Evolutionary conservation across 2,888 invertebrate species (phyloP).

Genomic region (Coelopa pilipes): DNA sequence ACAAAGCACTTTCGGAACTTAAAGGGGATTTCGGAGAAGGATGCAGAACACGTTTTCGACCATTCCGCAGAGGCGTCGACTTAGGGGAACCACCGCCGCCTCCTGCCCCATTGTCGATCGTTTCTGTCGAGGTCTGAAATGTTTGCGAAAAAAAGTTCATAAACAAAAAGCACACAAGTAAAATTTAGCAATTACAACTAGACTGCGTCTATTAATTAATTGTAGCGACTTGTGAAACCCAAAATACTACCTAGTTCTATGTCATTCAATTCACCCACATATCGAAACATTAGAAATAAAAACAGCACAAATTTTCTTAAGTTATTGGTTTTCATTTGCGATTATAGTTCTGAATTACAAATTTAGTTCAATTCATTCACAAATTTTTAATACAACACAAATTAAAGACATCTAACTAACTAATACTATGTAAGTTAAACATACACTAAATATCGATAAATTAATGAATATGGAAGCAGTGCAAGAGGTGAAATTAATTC

Average conservation of each 20-base stretch:
- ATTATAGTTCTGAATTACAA: background rate
- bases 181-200: background rate
- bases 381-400: background rate
- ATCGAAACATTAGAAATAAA: background rate
- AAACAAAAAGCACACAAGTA: background rate
- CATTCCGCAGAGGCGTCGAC: slow-evolving; percentile 56
- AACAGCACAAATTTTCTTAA: background rate
- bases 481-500: too few species aligned
- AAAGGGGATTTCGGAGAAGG: slow-evolving; percentile 45
- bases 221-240: background rate
- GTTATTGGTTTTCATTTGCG: background rate
- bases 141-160: slow-evolving; percentile 23
- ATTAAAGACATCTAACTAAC: background rate
- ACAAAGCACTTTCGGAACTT: slow-evolving; percentile 35
- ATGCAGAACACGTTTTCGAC: slow-evolving; percentile 53
- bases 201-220: background rate
- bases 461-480: background rate
- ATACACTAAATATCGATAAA: background rate
- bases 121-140: slow-evolving; percentile 14
- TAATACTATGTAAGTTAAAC: slow-evolving; percentile 2
- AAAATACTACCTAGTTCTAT: background rate
- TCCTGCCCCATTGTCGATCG: background rate
- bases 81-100: slow-evolving; percentile 19
- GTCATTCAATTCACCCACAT: background rate
- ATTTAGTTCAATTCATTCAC: background rate